These are phyloP conservation scores for Zosterops japonicus DNA, from an alignment of 2,113 vertebrate species.

Conservation along the genomic window DNA sequence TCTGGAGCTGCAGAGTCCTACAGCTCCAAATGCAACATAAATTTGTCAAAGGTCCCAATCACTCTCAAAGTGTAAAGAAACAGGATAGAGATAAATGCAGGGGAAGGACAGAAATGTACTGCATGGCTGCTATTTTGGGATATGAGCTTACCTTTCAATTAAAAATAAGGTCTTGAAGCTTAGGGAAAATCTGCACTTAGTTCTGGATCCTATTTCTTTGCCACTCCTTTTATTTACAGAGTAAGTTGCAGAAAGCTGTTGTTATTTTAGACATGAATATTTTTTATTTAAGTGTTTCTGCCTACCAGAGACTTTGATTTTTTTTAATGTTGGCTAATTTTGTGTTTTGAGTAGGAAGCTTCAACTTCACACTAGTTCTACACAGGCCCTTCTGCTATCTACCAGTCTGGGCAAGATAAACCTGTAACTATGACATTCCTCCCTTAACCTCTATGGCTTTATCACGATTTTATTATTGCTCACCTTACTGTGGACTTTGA, in stretches of 20 bases:
- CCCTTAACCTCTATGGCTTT: constrained; percentile 39
- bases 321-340: constrained; percentile 16
- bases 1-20: neutral
- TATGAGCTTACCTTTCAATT: neutral
- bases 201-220: neutral
- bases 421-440: neutral
- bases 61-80: neutral
- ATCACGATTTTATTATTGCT: constrained; percentile 37
- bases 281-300: constrained; percentile 1
- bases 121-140: neutral
- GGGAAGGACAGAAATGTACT: neutral
- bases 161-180: neutral
- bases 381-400: neutral
- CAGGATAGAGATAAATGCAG: neutral
- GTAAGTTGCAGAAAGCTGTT: neutral
- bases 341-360: constrained; percentile 56
- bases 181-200: neutral
- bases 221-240: constrained; percentile 2
- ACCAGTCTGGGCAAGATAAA: neutral
- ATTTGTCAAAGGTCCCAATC: neutral
- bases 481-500: neutral
- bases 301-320: neutral
- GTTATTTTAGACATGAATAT: constrained; percentile 2
- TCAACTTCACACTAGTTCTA: constrained; percentile 8
- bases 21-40: neutral